These are phyloP conservation scores for Mus minutoides DNA, from an alignment of 2,797 vertebrate species.

Conservation along the genomic window DNA sequence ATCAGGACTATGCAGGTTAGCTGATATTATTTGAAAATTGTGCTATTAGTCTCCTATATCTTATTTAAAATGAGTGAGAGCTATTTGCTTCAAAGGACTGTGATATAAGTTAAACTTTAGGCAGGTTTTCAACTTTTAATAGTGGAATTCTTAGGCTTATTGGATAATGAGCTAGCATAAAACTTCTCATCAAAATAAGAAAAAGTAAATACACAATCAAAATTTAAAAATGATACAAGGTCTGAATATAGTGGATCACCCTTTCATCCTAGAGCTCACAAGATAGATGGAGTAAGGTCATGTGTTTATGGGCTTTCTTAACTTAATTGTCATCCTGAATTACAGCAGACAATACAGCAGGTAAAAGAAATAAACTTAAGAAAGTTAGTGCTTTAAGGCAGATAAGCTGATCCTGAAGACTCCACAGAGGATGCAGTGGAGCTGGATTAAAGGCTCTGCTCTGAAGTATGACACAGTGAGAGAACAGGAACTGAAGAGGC, in stretches of 20 bases:
- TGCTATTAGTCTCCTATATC: neutral
- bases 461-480: neutral
- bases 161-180: neutral
- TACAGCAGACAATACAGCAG: too few species aligned
- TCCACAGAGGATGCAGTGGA: neutral
- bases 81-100: neutral
- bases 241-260: too few species aligned
- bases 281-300: too few species aligned
- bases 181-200: neutral
- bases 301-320: too few species aligned
- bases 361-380: too few species aligned
- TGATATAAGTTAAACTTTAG: neutral
- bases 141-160: neutral
- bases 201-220: too few species aligned
- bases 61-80: neutral
- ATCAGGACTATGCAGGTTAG: too few species aligned
- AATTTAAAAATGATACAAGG: too few species aligned
- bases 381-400: accelerated
- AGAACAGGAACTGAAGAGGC: neutral
- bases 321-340: too few species aligned
- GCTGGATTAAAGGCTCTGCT: neutral
- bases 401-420: neutral
- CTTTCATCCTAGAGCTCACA: too few species aligned
- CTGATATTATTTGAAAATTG: neutral
- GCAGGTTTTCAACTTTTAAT: neutral